Percentiles rank a stretch among this genome's conserved stretches.
Evolutionary conservation across 2,113 vertebrate genomes (phyloP).

Genomic region (Uria lomvia): DNA sequence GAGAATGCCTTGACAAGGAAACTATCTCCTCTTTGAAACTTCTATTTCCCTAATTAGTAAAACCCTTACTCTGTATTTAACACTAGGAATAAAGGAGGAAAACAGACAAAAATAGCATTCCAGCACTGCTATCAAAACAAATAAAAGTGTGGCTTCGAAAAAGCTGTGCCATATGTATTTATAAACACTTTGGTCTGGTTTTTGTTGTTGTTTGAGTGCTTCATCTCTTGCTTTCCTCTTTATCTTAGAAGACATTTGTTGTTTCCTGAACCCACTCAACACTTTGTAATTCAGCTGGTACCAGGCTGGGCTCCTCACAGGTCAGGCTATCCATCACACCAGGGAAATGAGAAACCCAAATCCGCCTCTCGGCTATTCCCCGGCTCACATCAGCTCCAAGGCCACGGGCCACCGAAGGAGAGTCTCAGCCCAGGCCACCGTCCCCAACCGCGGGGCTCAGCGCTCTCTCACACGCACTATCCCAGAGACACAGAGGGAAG

Average conservation of each 20-base stretch:
- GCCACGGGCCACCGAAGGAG: rapidly evolving
- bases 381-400: not conserved
- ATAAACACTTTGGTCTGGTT: not conserved
- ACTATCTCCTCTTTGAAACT: not conserved
- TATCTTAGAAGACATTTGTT: too few relatives aligned
- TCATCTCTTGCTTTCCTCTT: not conserved
- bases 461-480: rapidly evolving
- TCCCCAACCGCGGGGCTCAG: rapidly evolving
- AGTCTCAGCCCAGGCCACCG: not conserved
- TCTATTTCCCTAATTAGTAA: not conserved
- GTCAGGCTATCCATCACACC: rapidly evolving
- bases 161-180: not conserved
- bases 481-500: not conserved
- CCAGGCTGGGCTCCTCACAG: not conserved
- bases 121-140: not conserved
- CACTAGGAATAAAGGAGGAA: not conserved
- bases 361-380: not conserved
- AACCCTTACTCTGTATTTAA: not conserved
- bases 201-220: not conserved
- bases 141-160: not conserved
- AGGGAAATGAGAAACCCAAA: not conserved
- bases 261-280: not conserved
- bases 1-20: not conserved
- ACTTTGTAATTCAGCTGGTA: rapidly evolving
- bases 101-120: not conserved